phyloP scores from a whole-genome alignment of 1,140 invertebrate genomes.

The Drosophila orosa region DNA sequence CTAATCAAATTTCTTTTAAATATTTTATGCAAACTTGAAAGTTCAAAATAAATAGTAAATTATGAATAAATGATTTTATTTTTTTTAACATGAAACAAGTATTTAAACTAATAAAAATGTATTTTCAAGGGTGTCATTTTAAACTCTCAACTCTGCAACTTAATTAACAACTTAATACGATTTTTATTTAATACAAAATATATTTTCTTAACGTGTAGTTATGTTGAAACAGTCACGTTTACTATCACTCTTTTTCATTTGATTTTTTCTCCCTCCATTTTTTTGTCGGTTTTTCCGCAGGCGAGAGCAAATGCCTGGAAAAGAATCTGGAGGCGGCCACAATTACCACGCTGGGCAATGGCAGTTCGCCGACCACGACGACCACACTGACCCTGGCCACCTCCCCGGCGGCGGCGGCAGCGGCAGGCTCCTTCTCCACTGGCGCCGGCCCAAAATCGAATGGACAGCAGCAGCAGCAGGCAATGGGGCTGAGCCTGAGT shows the following conservation, averaged over 20 bases:
- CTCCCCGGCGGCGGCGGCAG: conserved; percentile 24
- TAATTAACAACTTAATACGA: too few species aligned
- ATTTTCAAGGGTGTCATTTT: neutral
- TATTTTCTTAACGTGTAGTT: neutral
- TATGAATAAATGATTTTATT: too few species aligned
- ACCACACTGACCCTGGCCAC: conserved; percentile 66
- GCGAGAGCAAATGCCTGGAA: conserved; percentile 83
- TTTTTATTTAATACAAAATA: neutral
- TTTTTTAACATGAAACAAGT: too few species aligned
- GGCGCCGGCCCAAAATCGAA: conserved; percentile 28
- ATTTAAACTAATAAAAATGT: too few species aligned
- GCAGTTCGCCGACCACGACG: conserved; percentile 71
- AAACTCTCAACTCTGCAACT: neutral
- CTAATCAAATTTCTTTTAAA: too few species aligned
- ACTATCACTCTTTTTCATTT: conserved; percentile 26
- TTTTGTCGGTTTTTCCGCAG: conserved; percentile 30
- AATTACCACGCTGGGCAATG: conserved; percentile 72
- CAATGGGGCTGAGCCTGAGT: conserved; percentile 30
- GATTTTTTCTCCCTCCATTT: conserved; percentile 3
- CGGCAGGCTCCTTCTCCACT: neutral
- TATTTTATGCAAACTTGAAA: too few species aligned
- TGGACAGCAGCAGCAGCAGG: conserved; percentile 22
- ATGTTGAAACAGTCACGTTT: neutral
- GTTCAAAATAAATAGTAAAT: too few species aligned
- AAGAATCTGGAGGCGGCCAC: conserved; percentile 75